A percentile compares a stretch with the other conserved stretches of the same genome.
These are phyloP conservation scores for Pseudomyrmex pallidus DNA, from an alignment of 1,140 invertebrate genomes.

Conservation along the genomic window DNA sequence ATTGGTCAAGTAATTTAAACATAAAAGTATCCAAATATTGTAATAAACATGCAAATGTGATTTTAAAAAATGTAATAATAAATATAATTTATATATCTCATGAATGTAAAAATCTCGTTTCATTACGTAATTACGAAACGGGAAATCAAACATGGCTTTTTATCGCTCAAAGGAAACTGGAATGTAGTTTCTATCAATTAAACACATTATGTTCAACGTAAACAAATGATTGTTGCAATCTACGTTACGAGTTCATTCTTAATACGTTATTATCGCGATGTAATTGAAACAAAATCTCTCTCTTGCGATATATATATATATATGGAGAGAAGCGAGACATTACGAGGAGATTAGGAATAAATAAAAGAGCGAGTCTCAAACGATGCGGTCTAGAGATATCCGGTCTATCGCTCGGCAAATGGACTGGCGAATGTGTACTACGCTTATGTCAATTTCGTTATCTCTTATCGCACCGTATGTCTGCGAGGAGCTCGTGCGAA, in stretches of 20 bases:
- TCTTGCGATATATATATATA: background rate
- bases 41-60: slow-evolving; percentile 28
- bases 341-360: background rate
- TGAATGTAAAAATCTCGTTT: background rate
- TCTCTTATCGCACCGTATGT: slow-evolving; percentile 25
- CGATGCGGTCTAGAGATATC: slow-evolving; percentile 25
- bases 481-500: slow-evolving; percentile 15
- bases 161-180: too few species aligned
- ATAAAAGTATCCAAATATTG: slow-evolving; percentile 21
- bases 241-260: too few species aligned
- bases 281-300: slow-evolving; percentile 4
- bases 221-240: too few species aligned
- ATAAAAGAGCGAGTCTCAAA: background rate
- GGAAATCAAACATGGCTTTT: background rate
- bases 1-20: slow-evolving; percentile 30
- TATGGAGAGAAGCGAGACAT: background rate
- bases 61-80: background rate
- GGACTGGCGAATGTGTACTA: slow-evolving; percentile 45
- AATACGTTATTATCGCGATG: background rate
- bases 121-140: background rate
- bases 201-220: too few species aligned
- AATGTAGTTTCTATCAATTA: too few species aligned
- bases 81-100: background rate
- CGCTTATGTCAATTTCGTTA: slow-evolving; percentile 68
- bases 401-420: slow-evolving; percentile 40